phyloP scores from a whole-genome alignment of 2,888 invertebrate species.

The Hemicrepidius hirtus region DNA sequence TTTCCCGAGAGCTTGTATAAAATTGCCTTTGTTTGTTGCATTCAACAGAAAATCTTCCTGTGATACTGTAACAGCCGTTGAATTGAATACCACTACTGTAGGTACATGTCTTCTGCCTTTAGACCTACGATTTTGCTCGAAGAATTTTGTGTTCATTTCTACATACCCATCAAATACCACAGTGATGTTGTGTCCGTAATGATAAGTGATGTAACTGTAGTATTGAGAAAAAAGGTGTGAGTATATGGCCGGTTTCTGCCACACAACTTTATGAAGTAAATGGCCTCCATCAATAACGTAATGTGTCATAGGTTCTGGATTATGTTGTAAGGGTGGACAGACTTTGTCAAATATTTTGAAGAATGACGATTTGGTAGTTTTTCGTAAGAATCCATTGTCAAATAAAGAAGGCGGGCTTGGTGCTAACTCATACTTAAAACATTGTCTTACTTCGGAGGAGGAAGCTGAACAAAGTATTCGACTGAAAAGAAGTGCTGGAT shows the following conservation, averaged over 20 bases:
- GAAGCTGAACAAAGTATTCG: conserved; percentile 32
- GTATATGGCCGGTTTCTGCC: conserved; percentile 21
- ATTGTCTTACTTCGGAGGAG: conserved; percentile 10
- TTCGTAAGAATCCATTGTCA: conserved; percentile 24
- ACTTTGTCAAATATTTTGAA: conserved; percentile 32
- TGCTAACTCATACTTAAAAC: conserved; percentile 28
- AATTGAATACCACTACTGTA: conserved; percentile 1
- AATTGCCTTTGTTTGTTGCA: conserved; percentile 12
- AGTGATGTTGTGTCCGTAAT: conserved; percentile 20
- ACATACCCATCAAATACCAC: conserved; percentile 15
- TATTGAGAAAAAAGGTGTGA: conserved; percentile 24
- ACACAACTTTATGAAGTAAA: conserved; percentile 24
- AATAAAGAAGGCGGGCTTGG: conserved; percentile 20
- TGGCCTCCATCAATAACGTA: conserved; percentile 31
- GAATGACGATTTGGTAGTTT: conserved; percentile 19
- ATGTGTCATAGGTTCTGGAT: conserved; percentile 8
- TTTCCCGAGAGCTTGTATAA: conserved; percentile 5
- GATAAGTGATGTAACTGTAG: conserved; percentile 18
- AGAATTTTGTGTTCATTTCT: conserved; percentile 4
- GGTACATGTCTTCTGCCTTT: conserved; percentile 9
- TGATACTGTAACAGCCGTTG: conserved; percentile 8
- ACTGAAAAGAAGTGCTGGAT: conserved; percentile 30
- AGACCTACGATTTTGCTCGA: conserved; percentile 20
- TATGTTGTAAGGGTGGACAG: background rate
- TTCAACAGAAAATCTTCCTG: conserved; percentile 16